phyloP scores from a whole-genome alignment of 2,113 vertebrate species.

The Okapia johnstoni region DNA sequence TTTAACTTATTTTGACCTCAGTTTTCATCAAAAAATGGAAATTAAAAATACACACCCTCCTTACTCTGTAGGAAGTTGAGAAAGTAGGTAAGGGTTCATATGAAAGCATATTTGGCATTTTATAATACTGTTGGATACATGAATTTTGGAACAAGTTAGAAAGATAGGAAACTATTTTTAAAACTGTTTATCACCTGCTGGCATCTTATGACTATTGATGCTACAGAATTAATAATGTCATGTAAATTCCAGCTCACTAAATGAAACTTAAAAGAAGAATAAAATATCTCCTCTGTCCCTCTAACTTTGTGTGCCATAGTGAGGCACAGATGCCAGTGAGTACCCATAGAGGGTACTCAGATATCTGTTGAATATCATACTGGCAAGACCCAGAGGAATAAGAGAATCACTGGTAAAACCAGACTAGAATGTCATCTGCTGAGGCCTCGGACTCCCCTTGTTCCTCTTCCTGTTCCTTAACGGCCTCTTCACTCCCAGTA shows the following conservation, averaged over 20 bases:
- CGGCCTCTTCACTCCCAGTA: background rate
- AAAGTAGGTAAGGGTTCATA: background rate
- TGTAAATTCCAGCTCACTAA: background rate
- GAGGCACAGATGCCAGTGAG: background rate
- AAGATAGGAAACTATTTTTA: background rate
- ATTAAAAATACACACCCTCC: background rate
- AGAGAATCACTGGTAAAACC: background rate
- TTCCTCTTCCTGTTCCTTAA: conserved; percentile 14
- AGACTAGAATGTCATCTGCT: background rate
- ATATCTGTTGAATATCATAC: background rate
- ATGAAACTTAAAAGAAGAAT: background rate
- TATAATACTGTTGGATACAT: background rate
- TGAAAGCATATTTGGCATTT: background rate
- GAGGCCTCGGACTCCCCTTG: background rate
- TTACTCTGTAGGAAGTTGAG: background rate
- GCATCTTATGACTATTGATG: background rate
- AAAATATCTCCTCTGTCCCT: background rate
- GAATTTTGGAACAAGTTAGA: background rate
- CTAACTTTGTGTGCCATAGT: background rate
- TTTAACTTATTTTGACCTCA: background rate
- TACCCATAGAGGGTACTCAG: background rate
- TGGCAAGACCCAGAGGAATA: background rate
- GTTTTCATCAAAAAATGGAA: conserved; percentile 28
- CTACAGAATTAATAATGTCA: background rate
- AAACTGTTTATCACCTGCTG: background rate